These are phyloP conservation scores for Conomelus anceps DNA, from an alignment of 2,888 invertebrate species.

Conservation along the genomic window DNA sequence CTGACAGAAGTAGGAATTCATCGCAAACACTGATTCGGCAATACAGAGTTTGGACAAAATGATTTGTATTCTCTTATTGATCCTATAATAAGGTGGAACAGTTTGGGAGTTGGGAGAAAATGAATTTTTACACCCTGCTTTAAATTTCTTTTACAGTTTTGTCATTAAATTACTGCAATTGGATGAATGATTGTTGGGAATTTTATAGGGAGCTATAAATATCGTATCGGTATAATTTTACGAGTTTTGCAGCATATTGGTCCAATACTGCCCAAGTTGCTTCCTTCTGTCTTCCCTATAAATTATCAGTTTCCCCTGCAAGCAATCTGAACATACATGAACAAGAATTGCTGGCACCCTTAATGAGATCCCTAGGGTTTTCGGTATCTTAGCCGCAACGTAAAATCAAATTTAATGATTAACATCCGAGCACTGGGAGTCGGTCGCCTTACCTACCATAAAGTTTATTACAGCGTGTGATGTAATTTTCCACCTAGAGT, in stretches of 20 bases:
- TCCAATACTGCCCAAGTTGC: neutral
- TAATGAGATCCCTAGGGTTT: neutral
- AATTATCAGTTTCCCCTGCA: neutral
- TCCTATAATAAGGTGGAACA: no score
- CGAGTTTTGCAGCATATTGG: neutral
- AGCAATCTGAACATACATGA: neutral
- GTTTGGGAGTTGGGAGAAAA: no score
- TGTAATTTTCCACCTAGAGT: neutral
- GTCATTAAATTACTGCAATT: neutral
- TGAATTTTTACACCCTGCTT: no score
- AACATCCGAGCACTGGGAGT: neutral
- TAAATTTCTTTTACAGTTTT: neutral
- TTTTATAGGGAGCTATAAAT: neutral
- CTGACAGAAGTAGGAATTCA: no score
- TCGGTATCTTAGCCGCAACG: neutral
- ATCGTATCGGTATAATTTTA: neutral
- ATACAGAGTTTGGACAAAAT: no score
- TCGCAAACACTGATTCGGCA: no score
- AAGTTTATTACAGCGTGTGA: neutral
- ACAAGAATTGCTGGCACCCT: neutral
- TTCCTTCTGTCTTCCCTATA: neutral
- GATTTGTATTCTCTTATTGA: no score
- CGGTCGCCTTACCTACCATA: neutral
- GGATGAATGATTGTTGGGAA: neutral
- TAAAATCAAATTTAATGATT: neutral